Percentiles rank a stretch among this genome's conserved stretches.
These are phyloP conservation scores for Masticophis lateralis DNA, from an alignment of 2,797 vertebrate species.

Conservation along the genomic window DNA sequence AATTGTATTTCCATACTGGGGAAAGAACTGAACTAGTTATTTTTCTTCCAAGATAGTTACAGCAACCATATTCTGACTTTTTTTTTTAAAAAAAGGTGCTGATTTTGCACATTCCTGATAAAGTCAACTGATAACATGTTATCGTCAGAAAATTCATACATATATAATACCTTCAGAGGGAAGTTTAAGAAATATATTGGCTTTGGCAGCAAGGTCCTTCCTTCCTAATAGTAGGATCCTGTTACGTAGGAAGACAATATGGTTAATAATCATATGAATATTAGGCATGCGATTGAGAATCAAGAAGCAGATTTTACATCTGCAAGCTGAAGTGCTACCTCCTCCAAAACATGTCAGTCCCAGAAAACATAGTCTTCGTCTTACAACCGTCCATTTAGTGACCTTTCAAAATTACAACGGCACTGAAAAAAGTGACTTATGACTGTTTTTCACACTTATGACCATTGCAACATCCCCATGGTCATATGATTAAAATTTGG, in stretches of 20 bases:
- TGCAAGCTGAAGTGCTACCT: background rate
- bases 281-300: background rate
- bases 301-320: background rate
- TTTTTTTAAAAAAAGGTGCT: fast-evolving
- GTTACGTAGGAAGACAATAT: background rate
- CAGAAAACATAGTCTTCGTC: background rate
- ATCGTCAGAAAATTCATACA: background rate
- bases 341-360: background rate
- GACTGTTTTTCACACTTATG: background rate
- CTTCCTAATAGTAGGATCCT: background rate
- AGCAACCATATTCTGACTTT: background rate
- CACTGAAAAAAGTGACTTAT: background rate
- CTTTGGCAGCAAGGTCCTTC: background rate
- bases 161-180: background rate
- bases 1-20: background rate
- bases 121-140: background rate
- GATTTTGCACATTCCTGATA: background rate
- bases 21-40: fast-evolving
- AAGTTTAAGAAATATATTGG: background rate
- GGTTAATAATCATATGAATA: background rate
- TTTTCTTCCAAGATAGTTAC: background rate
- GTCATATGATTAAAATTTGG: background rate
- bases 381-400: background rate
- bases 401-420: background rate
- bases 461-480: background rate